Base-by-base conservation (phyloP, 2,888 invertebrate genomes). In the Aspidiotus destructor region DNA sequence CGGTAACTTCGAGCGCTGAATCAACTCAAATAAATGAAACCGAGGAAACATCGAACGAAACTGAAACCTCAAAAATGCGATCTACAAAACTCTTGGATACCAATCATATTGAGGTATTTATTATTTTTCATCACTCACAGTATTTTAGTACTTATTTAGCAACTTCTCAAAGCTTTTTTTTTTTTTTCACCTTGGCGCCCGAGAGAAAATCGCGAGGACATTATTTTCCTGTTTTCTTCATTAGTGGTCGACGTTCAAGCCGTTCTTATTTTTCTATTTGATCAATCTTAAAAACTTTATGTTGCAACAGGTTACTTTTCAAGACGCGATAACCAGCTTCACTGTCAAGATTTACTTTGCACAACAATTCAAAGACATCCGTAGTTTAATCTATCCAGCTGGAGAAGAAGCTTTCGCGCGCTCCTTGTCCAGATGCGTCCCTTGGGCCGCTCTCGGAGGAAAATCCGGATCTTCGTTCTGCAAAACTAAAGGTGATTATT, bases 391-490 rank as follows among this genome's bases (percentile, higher is more conserved):
- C 41, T 79, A 84, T 70, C 81, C 84, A 6, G 82, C 80, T 41
- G 85, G 86, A 48, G 91, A 84, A 77, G 86, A 86, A 72, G 86
- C 86, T 1, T 91, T 87, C 76, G 86, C 92, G n/a, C 83, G 93
- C 10, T 94, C 94, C 28, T 80, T 96, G 68, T 85, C 89, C 52
- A 82, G 87, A 72, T 93, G 93, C 75, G 83, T 89, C 52, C 88
- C 87, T 68, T 97, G 96, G 96, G 89, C 89, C 60, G 95, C 98
- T 0, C 83, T 88, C 72, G 99, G 98, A 7, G 99, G 99, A 44
- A 99, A 99, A 79, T 97, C 97, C 0, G 98, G 98, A 0, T 96
- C 95, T 8, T 85, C 88, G 44, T 99, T 99, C 80, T 90, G 92
- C 76, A 97, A 97, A 81, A 96, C 94, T 53, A 83, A 85, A 78